Evolutionary conservation across 2,113 vertebrate genomes (phyloP).

Genomic region (Phocoena phocoena): DNA sequence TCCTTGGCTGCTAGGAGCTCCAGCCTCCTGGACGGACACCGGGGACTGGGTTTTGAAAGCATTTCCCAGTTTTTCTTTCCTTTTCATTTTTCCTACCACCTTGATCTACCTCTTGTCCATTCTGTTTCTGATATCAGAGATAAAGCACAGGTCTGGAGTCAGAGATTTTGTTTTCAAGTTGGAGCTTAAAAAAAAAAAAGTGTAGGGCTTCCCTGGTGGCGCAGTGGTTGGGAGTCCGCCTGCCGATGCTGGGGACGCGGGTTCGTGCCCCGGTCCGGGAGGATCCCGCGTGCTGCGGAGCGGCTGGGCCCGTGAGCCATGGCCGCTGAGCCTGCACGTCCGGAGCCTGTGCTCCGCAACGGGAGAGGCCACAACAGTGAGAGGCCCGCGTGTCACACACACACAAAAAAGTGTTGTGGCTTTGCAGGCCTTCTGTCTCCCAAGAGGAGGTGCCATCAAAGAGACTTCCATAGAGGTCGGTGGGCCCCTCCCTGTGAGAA

Average conservation of each 20-base stretch:
- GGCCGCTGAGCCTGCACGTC: no score
- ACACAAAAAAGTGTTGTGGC: neutral
- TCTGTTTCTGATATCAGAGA: slow-evolving; percentile 28
- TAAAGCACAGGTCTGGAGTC: neutral
- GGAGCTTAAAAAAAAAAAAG: neutral
- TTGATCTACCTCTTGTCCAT: neutral
- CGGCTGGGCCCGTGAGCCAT: no score
- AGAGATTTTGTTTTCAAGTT: slow-evolving; percentile 30
- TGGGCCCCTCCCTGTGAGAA: neutral
- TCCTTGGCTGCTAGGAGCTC: slow-evolving; percentile 35
- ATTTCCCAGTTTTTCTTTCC: neutral
- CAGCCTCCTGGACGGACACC: neutral
- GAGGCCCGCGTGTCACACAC: no score
- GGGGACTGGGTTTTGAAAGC: neutral
- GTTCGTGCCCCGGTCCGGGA: no score
- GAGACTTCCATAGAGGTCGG: neutral
- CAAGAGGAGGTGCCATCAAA: neutral
- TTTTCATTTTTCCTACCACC: neutral
- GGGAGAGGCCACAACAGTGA: no score
- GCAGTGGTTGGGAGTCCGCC: no score
- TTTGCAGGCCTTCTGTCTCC: neutral
- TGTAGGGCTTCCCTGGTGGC: neutral
- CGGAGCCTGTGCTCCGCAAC: no score
- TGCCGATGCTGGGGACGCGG: no score
- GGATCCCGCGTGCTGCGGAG: no score